These are phyloP conservation scores for Austrolebias charrua DNA, from an alignment of 2,797 vertebrate species.

Conservation along the genomic window DNA sequence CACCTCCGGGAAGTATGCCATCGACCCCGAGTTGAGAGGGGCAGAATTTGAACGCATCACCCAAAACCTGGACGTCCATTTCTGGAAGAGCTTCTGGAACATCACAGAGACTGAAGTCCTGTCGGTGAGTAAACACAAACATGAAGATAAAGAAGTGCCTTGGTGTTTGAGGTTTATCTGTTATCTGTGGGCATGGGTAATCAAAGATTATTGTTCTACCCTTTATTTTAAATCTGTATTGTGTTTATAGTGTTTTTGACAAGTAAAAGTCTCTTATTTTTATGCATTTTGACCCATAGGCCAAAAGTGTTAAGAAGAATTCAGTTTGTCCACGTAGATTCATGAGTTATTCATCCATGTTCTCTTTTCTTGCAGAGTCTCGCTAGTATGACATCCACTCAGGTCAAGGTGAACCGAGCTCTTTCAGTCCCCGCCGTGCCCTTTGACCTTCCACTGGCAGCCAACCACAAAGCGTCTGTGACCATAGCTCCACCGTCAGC, in stretches of 20 bases:
- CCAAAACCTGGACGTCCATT: slow-evolving; percentile 91
- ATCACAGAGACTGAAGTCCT: slow-evolving; percentile 89
- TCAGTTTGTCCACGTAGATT: slow-evolving; percentile 61
- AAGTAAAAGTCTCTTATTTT: slow-evolving; percentile 43
- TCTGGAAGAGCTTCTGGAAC: slow-evolving; percentile 95
- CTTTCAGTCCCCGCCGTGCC: slow-evolving; percentile 83
- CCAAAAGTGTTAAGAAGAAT: slow-evolving; percentile 57
- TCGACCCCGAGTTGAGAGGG: slow-evolving; percentile 92
- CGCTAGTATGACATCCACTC: slow-evolving; percentile 86
- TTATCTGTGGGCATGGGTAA: slow-evolving; percentile 5
- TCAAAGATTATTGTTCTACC: neutral
- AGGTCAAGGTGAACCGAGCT: slow-evolving; percentile 87
- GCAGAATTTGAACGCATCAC: slow-evolving; percentile 89
- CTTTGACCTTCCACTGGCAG: slow-evolving; percentile 85
- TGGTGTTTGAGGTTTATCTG: slow-evolving; percentile 7
- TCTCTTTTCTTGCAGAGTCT: slow-evolving; percentile 78
- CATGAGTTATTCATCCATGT: slow-evolving; percentile 66
- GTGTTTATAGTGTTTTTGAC: slow-evolving; percentile 38
- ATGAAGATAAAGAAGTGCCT: neutral
- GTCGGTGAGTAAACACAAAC: slow-evolving; percentile 77
- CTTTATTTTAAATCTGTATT: slow-evolving; percentile 46
- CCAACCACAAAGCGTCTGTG: slow-evolving; percentile 78
- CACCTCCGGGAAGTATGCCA: slow-evolving; percentile 89
- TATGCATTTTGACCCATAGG: slow-evolving; percentile 53
- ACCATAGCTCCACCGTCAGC: slow-evolving; percentile 85